Evolutionary conservation across 2,888 invertebrate genomes (phyloP).

Genomic region (Dendrolimus pini): DNA sequence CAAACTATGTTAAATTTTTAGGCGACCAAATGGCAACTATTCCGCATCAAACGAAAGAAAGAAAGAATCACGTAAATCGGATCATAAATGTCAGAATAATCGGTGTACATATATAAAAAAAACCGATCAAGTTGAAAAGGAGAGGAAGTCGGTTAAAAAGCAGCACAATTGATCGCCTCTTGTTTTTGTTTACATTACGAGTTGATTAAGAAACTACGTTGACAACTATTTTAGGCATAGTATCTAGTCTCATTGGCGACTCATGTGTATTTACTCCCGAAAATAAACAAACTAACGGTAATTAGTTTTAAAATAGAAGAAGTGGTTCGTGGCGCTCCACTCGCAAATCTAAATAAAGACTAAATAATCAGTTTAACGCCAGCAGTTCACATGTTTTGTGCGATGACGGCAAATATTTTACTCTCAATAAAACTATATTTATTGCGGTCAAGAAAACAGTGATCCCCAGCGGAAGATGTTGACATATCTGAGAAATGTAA

Average conservation of each 20-base stretch:
- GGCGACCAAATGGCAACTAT: too few species aligned
- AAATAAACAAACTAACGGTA: slow-evolving; percentile 26
- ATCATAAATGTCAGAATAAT: too few species aligned
- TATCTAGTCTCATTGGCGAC: slow-evolving; percentile 13
- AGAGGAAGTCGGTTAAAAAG: too few species aligned
- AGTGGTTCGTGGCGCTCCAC: slow-evolving; percentile 22
- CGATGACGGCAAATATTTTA: slow-evolving; percentile 22
- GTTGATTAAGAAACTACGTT: neutral
- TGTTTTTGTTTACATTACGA: too few species aligned
- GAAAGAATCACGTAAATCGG: too few species aligned
- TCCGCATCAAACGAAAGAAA: too few species aligned
- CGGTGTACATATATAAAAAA: too few species aligned
- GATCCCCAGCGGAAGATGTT: slow-evolving; percentile 26
- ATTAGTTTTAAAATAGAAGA: slow-evolving; percentile 35
- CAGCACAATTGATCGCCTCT: too few species aligned
- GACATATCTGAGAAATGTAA: slow-evolving; percentile 51
- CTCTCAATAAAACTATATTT: slow-evolving; percentile 14
- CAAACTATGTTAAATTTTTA: too few species aligned
- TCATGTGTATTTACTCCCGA: slow-evolving; percentile 24
- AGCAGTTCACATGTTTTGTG: slow-evolving; percentile 33
- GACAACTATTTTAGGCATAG: slow-evolving; percentile 2
- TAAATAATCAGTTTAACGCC: slow-evolving; percentile 36
- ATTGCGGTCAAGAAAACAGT: slow-evolving; percentile 1
- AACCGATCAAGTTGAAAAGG: too few species aligned
- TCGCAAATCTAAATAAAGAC: slow-evolving; percentile 45